These are phyloP conservation scores for Lasius fuliginosus DNA, from an alignment of 2,888 invertebrate genomes.

Conservation along the genomic window DNA sequence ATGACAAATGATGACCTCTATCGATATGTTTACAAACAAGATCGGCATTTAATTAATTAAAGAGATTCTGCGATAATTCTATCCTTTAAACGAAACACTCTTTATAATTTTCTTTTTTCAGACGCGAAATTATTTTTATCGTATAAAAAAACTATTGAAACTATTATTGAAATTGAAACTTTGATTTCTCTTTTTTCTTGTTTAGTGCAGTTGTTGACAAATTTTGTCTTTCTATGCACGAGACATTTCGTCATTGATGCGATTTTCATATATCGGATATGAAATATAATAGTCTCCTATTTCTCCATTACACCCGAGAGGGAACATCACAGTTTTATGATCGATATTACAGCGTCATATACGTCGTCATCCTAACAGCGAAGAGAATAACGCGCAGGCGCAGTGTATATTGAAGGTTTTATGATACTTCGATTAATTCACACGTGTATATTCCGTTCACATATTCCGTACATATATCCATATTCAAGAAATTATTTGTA, in stretches of 20 bases:
- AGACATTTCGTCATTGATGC: background rate
- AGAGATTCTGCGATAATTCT: background rate
- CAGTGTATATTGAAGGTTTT: background rate
- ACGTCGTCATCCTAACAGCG: background rate
- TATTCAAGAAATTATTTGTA: background rate
- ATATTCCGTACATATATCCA: background rate
- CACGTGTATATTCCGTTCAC: background rate
- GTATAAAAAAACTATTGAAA: background rate
- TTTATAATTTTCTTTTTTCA: background rate
- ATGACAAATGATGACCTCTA: background rate
- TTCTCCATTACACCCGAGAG: background rate
- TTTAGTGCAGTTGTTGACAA: background rate
- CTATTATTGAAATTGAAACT: background rate
- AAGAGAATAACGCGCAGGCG: background rate
- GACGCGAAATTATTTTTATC: background rate
- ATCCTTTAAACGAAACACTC: background rate
- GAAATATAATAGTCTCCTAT: constrained; percentile 13
- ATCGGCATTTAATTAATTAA: background rate
- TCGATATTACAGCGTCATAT: constrained; percentile 10
- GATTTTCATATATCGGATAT: constrained; percentile 1
- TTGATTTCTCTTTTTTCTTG: background rate
- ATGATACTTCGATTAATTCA: background rate
- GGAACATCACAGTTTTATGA: background rate
- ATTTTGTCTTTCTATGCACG: background rate
- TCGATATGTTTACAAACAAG: background rate